These are phyloP conservation scores for Motacilla tschutschensis DNA, from an alignment of 2,113 vertebrate species.

Conservation along the genomic window DNA sequence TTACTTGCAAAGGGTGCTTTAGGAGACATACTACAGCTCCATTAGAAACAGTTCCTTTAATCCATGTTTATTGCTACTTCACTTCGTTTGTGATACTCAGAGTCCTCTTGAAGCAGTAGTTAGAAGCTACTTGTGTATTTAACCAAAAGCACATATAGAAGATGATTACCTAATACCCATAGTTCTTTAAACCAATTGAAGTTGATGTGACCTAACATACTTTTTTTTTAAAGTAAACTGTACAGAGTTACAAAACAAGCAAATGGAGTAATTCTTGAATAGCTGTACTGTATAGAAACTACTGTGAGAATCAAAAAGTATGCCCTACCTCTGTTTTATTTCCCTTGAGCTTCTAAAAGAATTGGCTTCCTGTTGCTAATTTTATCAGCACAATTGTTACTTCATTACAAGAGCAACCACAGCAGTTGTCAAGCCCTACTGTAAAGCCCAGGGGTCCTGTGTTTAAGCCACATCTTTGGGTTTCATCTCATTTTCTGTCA, in stretches of 20 bases:
- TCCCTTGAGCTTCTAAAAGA: not conserved
- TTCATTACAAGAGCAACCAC: not conserved
- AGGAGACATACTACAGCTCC: not conserved
- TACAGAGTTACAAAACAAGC: not conserved
- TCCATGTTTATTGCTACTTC: not conserved
- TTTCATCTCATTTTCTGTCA: conserved; percentile 12
- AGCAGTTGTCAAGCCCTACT: not conserved
- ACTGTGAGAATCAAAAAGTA: conserved; percentile 21
- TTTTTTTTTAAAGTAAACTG: not conserved
- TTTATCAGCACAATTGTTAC: not conserved
- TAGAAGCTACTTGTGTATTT: not conserved
- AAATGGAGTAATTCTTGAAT: not conserved
- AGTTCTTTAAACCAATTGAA: not conserved
- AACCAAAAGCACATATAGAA: not conserved
- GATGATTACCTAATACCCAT: not conserved
- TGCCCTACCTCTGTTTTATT: conserved; percentile 17
- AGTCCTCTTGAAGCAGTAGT: not conserved
- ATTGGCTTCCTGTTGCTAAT: not conserved
- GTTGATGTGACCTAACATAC: not conserved
- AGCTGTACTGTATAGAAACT: conserved; percentile 19
- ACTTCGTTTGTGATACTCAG: not conserved
- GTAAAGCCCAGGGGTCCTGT: not conserved
- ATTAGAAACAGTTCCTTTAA: not conserved
- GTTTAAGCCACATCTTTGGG: not conserved
- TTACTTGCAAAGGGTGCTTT: not conserved